Base-by-base conservation (phyloP, 2,797 vertebrate genomes). In the Hypotaenidia philippensis region DNA sequence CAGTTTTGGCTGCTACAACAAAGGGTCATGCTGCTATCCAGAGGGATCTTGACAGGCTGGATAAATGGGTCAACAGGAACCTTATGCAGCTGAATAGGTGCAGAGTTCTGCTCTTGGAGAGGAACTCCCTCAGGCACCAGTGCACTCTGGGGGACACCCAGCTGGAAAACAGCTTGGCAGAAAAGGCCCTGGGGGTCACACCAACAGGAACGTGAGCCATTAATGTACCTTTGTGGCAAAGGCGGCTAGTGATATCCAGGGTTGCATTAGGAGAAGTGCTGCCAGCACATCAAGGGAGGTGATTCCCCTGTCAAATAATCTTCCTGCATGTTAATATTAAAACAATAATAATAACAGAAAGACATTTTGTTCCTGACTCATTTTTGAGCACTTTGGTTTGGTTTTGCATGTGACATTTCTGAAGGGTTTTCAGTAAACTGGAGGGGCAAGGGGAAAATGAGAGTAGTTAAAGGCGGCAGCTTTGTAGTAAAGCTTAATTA, bases 61-160 rank as follows among this genome's bases (percentile, higher is more conserved):
- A 52, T 23, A 77, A 64, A 38, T 34, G 27, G 17, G 3, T 18
- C 1, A 1, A n/a, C n/a, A 56, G 36, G 38, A 85, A 16, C 2
- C 3, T 31, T 14, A 11, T 31, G 50, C 5, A 79, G 50, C 60
- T 61, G 21, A 40, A 15, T n/a, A 64, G 52, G 10, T 23, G 23
- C 26, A 41, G 72, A 79, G 2, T 61, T 29, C 23, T 36, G 11
- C 9, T 69, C 10, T 9, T 65, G 29, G 10, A 18, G 7, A 65
- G 7, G 5, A 92, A 22, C 1, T 65, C 19, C 5, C 8, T 8
- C 20, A 49, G 52, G 5, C 11, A 77, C 3, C 11, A 31, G 38
- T 7, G 34, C 3, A 21, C 6, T 2, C 17, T 44, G 16, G 19
- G 5, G 11, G 3, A 4, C n/a, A 22, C 10, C 2, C 11, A 17